A percentile compares a stretch with the other conserved stretches of the same genome.
These are phyloP conservation scores for Pelecanoides urinatrix DNA, from an alignment of 2,113 vertebrate species.

Conservation along the genomic window DNA sequence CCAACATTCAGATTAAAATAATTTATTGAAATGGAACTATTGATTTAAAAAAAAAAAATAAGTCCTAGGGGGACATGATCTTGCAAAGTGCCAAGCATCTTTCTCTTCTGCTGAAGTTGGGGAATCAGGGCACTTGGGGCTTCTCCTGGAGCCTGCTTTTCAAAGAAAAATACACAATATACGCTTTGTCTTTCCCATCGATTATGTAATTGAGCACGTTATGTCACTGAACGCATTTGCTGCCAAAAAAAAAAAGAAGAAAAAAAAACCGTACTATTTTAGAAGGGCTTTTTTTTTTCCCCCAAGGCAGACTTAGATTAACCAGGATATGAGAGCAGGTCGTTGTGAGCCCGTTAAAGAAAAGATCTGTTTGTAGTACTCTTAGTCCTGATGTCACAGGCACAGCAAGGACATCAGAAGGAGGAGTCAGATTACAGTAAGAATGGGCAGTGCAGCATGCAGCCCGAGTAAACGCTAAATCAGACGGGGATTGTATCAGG, in stretches of 20 bases:
- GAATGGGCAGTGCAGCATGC: constrained; percentile 79
- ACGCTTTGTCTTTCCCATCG: constrained; percentile 4
- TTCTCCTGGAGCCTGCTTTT: constrained; percentile 17
- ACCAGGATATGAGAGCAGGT: constrained; percentile 6
- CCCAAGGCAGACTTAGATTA: neutral
- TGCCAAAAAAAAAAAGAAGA: neutral
- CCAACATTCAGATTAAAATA: neutral
- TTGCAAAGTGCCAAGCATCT: neutral
- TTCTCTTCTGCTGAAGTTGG: neutral
- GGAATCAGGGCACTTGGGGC: neutral
- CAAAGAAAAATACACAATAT: constrained; percentile 34
- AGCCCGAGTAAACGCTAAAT: constrained; percentile 73
- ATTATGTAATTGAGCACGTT: constrained; percentile 47
- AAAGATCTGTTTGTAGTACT: constrained; percentile 75
- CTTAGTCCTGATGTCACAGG: constrained; percentile 80
- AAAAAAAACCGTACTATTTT: neutral
- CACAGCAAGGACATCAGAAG: constrained; percentile 82
- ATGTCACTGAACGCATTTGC: neutral
- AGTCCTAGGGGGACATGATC: neutral
- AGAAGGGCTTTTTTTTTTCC: neutral
- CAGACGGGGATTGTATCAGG: constrained; percentile 69
- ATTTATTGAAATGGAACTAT: neutral
- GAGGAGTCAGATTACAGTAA: constrained; percentile 87
- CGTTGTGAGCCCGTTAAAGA: neutral
- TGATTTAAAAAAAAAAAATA: neutral